These are phyloP conservation scores for Lateolabrax maculatus DNA, from an alignment of 2,797 vertebrate genomes.

Conservation along the genomic window DNA sequence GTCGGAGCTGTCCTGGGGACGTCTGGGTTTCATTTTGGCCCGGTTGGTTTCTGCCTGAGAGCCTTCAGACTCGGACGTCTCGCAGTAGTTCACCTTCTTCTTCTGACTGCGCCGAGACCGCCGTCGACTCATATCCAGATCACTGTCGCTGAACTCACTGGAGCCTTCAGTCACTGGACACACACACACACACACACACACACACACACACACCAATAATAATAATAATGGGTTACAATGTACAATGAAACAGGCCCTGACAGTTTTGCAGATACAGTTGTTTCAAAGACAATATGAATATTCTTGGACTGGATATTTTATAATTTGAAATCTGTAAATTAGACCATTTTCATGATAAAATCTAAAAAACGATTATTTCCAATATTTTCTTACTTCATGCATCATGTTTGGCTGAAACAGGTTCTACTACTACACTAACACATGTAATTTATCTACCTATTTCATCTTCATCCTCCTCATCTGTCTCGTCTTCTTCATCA, in stretches of 20 bases:
- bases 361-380: no score
- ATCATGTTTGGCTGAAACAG: not conserved
- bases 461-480: constrained; percentile 89
- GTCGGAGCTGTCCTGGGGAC: constrained; percentile 88
- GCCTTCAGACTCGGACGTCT: constrained; percentile 94
- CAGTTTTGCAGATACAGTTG: no score
- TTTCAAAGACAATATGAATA: not conserved
- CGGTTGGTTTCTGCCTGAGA: constrained; percentile 88
- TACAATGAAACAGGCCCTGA: not conserved
- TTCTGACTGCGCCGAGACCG: constrained; percentile 94
- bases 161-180: constrained; percentile 92
- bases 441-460: constrained; percentile 69
- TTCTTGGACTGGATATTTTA: not conserved
- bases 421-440: fast-evolving
- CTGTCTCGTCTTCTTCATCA: constrained; percentile 94
- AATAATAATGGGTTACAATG: fast-evolving
- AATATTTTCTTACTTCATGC: no score
- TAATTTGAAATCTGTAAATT: not conserved
- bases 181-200: constrained; percentile 19
- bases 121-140: constrained; percentile 93
- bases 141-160: constrained; percentile 94
- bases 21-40: constrained; percentile 87
- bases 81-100: constrained; percentile 95
- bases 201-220: not conserved
- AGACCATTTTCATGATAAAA: no score